Evolutionary conservation across 2,113 vertebrate genomes (phyloP), one percentile per base, ranked within the genome.

Genomic region (Podarcis muralis): DNA sequence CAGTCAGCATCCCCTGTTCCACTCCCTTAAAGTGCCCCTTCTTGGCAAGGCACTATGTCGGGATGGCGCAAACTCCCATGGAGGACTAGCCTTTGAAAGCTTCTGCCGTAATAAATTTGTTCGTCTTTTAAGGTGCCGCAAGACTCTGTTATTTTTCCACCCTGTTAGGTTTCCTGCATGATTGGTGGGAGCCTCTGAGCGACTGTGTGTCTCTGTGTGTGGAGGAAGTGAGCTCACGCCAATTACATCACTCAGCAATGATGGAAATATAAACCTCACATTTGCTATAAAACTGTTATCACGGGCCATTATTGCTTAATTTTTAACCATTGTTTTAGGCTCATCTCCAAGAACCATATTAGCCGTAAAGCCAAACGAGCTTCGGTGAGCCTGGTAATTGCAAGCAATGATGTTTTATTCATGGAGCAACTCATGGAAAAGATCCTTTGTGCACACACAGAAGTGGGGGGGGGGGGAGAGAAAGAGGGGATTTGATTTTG

Each of bases 261-360:
- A 35, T 69, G 9, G 30, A 77, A 89, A 40, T 78, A 72, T 81
- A 85, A 84, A 85, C 27, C 37, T 83, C 40, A 78, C 30, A 35
- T 40, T 88, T 30, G 43, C 87, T 81, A 71, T 78, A 86, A 83
- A 86, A 86, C 18, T 16, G 71, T 53, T 59, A 76, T 86, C 71
- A 59, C 20, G 3, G 69, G 72, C 83, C 79, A 72, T 91, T 85
- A 62, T 59, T 35, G 87, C 87, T 86, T 91, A 88, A 88, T 91
- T 91, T 91, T 91, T 74, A 89, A 85, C 30, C 27, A 4, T 37
- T 27, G 48, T n/a, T 72, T 78, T 62, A 87, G 62, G 62, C 90
- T 77, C 53, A 4, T 37, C 71, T 89, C 90, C 90, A 91, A 80
- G 23, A n/a, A 2, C 1, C 6, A 11, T 43, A 32, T 59, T 65